These are phyloP conservation scores for Copsychus sechellarum DNA, from an alignment of 2,113 vertebrate species.

Conservation along the genomic window DNA sequence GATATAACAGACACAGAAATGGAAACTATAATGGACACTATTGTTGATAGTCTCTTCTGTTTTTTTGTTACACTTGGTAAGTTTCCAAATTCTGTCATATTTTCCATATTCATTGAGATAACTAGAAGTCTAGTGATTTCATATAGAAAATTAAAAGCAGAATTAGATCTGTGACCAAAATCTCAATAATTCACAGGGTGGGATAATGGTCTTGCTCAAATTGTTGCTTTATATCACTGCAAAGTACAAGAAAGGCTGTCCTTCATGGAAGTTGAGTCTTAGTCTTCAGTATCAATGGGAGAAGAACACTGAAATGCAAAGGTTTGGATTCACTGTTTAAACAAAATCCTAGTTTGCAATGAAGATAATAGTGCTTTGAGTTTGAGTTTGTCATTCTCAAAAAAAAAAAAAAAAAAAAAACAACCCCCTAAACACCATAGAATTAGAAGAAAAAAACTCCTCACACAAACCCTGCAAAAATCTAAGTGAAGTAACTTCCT, in stretches of 20 bases:
- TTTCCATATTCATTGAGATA: neutral
- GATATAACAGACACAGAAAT: slow-evolving; percentile 97
- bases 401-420: neutral
- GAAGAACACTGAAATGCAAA: neutral
- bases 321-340: neutral
- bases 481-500: neutral
- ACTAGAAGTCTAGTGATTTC: neutral
- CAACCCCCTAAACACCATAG: neutral
- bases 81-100: slow-evolving; percentile 26
- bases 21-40: slow-evolving; percentile 97
- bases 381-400: neutral
- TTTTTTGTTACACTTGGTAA: slow-evolving; percentile 98
- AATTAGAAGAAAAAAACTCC: neutral
- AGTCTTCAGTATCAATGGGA: neutral
- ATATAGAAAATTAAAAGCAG: neutral
- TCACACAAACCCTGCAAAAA: neutral
- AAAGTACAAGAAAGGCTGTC: neutral
- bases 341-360: neutral
- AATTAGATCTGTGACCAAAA: neutral
- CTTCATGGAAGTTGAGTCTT: neutral
- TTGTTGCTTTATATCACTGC: neutral
- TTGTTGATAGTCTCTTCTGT: slow-evolving; percentile 98
- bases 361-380: neutral
- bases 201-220: neutral
- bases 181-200: neutral